Base-by-base conservation (phyloP, 2,797 vertebrate genomes). In the Lemur catta region DNA sequence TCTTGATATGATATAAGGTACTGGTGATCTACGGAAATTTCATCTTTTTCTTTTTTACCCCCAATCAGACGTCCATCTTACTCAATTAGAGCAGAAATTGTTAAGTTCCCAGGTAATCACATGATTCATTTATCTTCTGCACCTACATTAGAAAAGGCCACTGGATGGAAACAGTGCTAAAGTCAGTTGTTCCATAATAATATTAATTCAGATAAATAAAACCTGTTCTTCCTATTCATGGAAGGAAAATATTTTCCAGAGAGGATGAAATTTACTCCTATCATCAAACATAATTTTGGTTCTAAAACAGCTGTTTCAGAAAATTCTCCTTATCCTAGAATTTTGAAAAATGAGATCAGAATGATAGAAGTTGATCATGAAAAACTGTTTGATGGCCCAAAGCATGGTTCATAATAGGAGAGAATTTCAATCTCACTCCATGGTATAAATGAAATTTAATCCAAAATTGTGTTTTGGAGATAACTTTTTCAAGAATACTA, bases 391-490 rank as follows among this genome's bases (percentile, higher is more conserved):
- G 41, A 2, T 28, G 65, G 35, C 26, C 24, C 43, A 89, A 26
- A 43, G 43, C 41, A 26, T 33, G 5, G 14, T 24, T 35, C 3
- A 41, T 59, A 26, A 55, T 30, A 75, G n/a, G 11, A 86, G n/a
- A 89, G 14, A 69, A 69, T 52, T 57, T 94, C 52, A 93, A 17
- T 75, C 22, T 79, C 22, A 65, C 13, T 89, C 28, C n/a, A n/a
- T 3, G 10, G 12, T 11, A 1, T 81, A 80, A 63, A 57, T 75
- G 7, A 79, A 86, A 81, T 65, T 46, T 57, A 69, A 75, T 59
- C 22, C 20, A 75, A 93, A 89, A 50, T 20, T 46, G 17, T 76
- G 11, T 35, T 69, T 67, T 9, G 28, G 20, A 72, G 14, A n/a
- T 33, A 84, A 61, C 14, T 4, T 7, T n/a, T n/a, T 90, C 88